Base-by-base conservation (phyloP, 2,888 invertebrate species). In the Andrena trimmerana region DNA sequence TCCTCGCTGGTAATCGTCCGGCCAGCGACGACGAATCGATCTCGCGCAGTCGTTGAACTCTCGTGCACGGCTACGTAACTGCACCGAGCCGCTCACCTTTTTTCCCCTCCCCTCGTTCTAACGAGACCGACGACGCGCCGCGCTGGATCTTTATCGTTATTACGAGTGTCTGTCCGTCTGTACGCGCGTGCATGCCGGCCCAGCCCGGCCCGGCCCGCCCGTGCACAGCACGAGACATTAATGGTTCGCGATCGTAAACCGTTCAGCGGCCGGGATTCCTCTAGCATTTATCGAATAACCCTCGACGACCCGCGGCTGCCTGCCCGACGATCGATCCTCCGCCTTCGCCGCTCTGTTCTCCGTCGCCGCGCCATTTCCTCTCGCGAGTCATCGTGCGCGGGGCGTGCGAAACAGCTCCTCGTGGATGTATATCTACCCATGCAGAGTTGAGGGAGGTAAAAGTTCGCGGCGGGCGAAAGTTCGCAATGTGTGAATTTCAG, bases 91-190 rank as follows among this genome's bases (percentile, higher is more conserved):
- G 13, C 63, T 29, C 57, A 42, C 54, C 29, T 72, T 54, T 77
- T 60, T 33, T 50, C 68, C 54, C 57, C 65, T n/a, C 48, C 69
- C 59, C 36, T 68, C 36, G 24, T 62, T 42, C 36, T 78, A 86
- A 86, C 88, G 84, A 89, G 84, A 84, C 84, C 78, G 81, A 83
- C 88, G 63, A 60, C 60, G 29, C 31, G 84, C 82, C 83, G 80
- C 81, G 86, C 74, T 81, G 82, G 89, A 91, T 91, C 88, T 83
- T 90, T 90, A 90, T 91, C 91, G 84, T 89, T 88, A 86, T 90
- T 91, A 90, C 89, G 88, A 90, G 90, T 90, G 89, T 86, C 86
- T 72, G 83, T 87, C 82, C 69, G 80, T 84, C 76, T 85, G 83
- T 83, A 73, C 66, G 85, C 70, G 84, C 82, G 80, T 84, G 83